Evolutionary conservation across 2,113 vertebrate species (phyloP).

Genomic region (Ancistrus triradiatus): DNA sequence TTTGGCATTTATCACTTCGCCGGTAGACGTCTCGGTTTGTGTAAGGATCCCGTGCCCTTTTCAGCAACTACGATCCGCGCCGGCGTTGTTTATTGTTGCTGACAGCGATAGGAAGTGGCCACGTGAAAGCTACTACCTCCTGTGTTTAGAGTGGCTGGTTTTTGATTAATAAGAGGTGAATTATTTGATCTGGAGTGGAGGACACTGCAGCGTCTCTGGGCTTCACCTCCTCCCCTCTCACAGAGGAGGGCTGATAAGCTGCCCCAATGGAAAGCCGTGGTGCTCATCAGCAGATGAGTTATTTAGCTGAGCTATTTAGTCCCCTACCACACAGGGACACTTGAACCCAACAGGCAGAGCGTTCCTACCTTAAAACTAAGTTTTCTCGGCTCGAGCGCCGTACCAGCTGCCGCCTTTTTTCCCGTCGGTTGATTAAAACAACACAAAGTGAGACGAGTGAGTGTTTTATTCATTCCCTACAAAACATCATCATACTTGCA

Average conservation of each 20-base stretch:
- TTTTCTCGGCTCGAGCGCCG: neutral
- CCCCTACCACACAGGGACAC: conserved; percentile 31
- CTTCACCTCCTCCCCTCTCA: conserved; percentile 31
- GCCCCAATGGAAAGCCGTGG: conserved; percentile 39
- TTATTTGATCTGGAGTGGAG: conserved; percentile 52
- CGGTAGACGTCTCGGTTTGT: conserved; percentile 28
- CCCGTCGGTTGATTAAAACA: conserved; percentile 43
- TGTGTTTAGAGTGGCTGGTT: conserved; percentile 43
- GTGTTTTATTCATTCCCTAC: conserved; percentile 49
- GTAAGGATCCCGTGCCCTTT: conserved; percentile 35
- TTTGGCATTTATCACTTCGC: conserved; percentile 38
- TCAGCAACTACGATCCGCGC: conserved; percentile 29
- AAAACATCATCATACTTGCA: conserved; percentile 63
- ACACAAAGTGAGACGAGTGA: conserved; percentile 24
- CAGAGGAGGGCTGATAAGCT: conserved; percentile 47
- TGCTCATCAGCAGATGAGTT: conserved; percentile 43
- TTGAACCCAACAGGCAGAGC: conserved; percentile 34
- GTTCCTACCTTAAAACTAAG: conserved; percentile 15
- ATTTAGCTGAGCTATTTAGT: conserved; percentile 33
- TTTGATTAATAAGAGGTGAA: conserved; percentile 52
- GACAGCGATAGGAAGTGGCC: conserved; percentile 47
- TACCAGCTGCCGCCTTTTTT: conserved; percentile 35
- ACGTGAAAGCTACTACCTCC: conserved; percentile 45
- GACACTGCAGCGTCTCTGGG: conserved; percentile 43
- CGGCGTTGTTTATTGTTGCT: conserved; percentile 45